Evolutionary conservation across 2,797 vertebrate species (phyloP).

Genomic region (Scomberomorus guttatus): DNA sequence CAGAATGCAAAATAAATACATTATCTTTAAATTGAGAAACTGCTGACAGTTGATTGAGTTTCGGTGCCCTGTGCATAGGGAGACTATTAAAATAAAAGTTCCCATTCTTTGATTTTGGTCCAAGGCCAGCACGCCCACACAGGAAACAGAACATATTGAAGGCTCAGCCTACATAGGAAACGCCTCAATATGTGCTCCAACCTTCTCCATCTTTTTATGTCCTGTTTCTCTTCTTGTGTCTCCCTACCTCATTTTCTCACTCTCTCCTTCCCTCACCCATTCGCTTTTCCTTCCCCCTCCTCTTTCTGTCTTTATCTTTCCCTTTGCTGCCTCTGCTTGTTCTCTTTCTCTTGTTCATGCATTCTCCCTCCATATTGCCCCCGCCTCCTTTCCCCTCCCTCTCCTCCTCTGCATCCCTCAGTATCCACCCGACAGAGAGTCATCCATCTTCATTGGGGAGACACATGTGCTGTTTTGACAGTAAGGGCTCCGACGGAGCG

Average conservation of each 20-base stretch:
- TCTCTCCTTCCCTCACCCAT: conserved; percentile 34
- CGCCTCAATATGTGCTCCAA: conserved; percentile 44
- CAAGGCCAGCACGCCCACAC: conserved; percentile 36
- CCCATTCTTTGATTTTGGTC: conserved; percentile 50
- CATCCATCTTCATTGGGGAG: conserved; percentile 88
- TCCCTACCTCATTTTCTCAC: conserved; percentile 26
- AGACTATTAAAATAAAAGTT: conserved; percentile 63
- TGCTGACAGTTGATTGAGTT: conserved; percentile 39
- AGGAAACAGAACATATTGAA: conserved; percentile 63
- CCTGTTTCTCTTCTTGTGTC: conserved; percentile 36
- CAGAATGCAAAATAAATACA: background rate
- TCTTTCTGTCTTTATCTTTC: conserved; percentile 33
- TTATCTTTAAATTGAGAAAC: conserved; percentile 20
- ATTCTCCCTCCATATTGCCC: conserved; percentile 33
- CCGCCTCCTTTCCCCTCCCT: conserved; percentile 14
- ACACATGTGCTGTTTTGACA: conserved; percentile 87
- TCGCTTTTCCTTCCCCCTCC: conserved; percentile 32
- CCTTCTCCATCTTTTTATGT: conserved; percentile 60
- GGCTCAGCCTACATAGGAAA: conserved; percentile 52
- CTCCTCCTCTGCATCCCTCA: conserved; percentile 70
- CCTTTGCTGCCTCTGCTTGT: conserved; percentile 30
- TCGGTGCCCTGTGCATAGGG: conserved; percentile 14
- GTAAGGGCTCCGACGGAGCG: conserved; percentile 78
- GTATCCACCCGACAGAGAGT: conserved; percentile 71
- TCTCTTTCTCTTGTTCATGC: conserved; percentile 28